Percentiles rank a stretch among this genome's conserved stretches.
Conservation (phyloP, 2,113 vertebrate genomes). For the Crypturellus undulatus region DNA sequence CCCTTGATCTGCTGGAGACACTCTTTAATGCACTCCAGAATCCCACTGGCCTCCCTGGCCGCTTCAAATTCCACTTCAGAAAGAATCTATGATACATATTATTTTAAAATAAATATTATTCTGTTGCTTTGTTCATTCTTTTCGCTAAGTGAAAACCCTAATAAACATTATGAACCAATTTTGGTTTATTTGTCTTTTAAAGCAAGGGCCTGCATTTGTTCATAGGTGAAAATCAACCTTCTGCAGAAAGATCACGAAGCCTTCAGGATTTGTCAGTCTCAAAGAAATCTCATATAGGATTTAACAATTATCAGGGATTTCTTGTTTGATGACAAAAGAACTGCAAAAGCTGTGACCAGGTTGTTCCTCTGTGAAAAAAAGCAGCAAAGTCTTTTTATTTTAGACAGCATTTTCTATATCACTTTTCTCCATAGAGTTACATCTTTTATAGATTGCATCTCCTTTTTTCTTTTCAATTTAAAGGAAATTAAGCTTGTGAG, state of each 20-base stretch:
- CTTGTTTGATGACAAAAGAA: not conserved
- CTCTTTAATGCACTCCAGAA: no score
- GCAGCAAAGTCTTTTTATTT: not conserved
- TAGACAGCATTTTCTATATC: not conserved
- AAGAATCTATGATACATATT: not conserved
- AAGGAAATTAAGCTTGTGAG: not conserved
- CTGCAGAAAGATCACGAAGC: not conserved
- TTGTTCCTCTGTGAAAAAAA: not conserved
- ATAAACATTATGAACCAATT: not conserved
- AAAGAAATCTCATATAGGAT: not conserved
- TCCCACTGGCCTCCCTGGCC: no score
- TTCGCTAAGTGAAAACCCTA: not conserved
- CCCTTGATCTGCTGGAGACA: no score
- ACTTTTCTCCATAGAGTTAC: not conserved
- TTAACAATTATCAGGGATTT: not conserved
- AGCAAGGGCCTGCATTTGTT: not conserved
- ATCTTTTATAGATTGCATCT: accelerated
- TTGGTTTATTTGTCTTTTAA: not conserved
- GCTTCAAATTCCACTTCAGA: not conserved
- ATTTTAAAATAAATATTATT: not conserved
- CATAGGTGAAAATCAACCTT: not conserved
- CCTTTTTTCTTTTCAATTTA: not conserved
- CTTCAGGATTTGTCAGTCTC: not conserved
- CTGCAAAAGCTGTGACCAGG: not conserved
- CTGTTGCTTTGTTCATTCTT: not conserved